phyloP scores from a whole-genome alignment of 2,888 invertebrate species.

The Liodrosophila aerea region DNA sequence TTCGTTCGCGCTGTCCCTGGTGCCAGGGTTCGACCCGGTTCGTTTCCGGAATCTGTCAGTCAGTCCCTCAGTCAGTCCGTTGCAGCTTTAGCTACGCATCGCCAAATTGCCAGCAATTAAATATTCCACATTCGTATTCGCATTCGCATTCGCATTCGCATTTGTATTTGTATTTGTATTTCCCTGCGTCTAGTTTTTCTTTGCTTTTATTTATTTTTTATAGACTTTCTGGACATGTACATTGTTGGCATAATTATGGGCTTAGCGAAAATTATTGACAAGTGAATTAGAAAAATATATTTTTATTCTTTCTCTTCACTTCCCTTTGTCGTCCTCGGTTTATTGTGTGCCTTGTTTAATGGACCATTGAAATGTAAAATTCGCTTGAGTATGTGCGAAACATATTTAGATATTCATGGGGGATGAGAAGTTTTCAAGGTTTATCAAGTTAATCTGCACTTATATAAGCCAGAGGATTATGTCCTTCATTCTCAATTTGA shows the following conservation, averaged over 20 bases:
- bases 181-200: constrained; percentile 11
- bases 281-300: constrained; percentile 73
- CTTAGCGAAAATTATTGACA: constrained; percentile 72
- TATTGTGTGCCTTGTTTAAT: constrained; percentile 39
- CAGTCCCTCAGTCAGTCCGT: constrained; percentile 41
- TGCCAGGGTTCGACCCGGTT: constrained; percentile 20
- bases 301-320: constrained; percentile 27
- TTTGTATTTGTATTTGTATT: constrained; percentile 33
- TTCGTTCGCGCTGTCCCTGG: constrained; percentile 23
- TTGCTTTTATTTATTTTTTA: constrained; percentile 8
- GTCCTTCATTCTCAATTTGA: too few species aligned
- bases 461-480: constrained; percentile 6
- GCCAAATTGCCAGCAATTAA: constrained; percentile 71
- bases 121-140: constrained; percentile 41
- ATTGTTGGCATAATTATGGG: constrained; percentile 73
- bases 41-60: constrained; percentile 61
- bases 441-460: constrained; percentile 27
- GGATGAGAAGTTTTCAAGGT: constrained; percentile 29
- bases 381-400: constrained; percentile 37
- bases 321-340: constrained; percentile 1
- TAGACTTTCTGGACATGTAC: constrained; percentile 39
- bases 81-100: constrained; percentile 52
- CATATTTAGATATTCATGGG: constrained; percentile 27
- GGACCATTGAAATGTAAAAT: constrained; percentile 52
- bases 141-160: constrained; percentile 23